A percentile compares a stretch with the other conserved stretches of the same genome.
These are phyloP conservation scores for Clarias magur DNA, from an alignment of 2,113 vertebrate genomes.

Conservation along the genomic window DNA sequence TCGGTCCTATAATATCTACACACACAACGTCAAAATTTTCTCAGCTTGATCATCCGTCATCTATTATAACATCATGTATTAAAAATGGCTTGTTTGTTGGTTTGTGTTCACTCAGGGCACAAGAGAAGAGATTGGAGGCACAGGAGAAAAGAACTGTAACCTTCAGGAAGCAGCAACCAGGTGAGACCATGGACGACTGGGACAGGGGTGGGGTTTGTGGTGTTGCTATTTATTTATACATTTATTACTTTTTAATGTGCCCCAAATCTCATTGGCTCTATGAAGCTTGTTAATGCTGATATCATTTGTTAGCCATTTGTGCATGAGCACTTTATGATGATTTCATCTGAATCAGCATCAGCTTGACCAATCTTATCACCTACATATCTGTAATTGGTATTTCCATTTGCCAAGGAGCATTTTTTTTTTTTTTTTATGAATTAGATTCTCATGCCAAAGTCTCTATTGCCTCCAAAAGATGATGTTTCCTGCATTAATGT, in stretches of 20 bases:
- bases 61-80: too few species aligned
- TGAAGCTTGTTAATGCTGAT: neutral
- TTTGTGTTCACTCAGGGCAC: conserved; percentile 64
- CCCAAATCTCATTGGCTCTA: neutral
- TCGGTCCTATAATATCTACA: too few species aligned
- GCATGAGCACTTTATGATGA: neutral
- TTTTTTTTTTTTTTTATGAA: neutral
- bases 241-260: neutral
- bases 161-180: conserved; percentile 78
- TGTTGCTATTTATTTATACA: neutral
- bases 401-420: neutral
- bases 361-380: neutral
- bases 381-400: neutral
- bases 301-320: neutral
- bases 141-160: conserved; percentile 77
- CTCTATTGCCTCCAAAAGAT: neutral
- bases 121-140: conserved; percentile 72
- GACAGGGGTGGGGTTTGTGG: neutral
- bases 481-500: neutral
- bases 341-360: neutral
- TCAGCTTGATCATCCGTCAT: too few species aligned
- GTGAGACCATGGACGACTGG: conserved; percentile 62
- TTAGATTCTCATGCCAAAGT: neutral
- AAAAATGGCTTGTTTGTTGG: neutral
- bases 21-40: too few species aligned